A percentile compares a stretch with the other conserved stretches of the same genome.
phyloP scores from a whole-genome alignment of 1,140 invertebrate species.

The Drosophila leontia region DNA sequence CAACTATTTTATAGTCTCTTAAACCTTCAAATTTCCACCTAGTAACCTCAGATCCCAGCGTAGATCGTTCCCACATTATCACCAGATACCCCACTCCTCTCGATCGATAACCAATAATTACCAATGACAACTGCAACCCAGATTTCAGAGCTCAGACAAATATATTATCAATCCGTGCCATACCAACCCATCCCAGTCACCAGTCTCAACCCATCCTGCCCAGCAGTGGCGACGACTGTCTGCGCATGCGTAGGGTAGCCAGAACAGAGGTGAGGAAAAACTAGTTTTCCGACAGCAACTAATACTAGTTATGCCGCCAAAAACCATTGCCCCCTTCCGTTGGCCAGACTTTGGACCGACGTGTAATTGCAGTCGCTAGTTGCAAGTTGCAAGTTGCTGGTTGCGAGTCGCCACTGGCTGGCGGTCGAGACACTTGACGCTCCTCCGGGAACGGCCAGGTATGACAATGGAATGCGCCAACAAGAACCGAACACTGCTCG shows the following conservation, averaged over 20 bases:
- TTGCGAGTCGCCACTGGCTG: conserved; percentile 9
- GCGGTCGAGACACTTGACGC: conserved; percentile 70
- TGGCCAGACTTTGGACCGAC: conserved; percentile 44
- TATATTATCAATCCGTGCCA: conserved; percentile 35
- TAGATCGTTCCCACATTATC: conserved; percentile 9
- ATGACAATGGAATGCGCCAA: conserved; percentile 74
- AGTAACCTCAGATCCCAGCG: not conserved
- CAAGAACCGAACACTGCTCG: conserved; percentile 70
- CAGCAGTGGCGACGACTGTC: conserved; percentile 34
- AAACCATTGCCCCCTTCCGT: conserved; percentile 25
- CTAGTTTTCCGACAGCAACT: conserved; percentile 61
- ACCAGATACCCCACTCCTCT: not conserved
- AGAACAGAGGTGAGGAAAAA: conserved; percentile 54
- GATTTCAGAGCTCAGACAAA: conserved; percentile 45
- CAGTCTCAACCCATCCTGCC: conserved; percentile 14
- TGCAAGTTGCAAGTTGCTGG: conserved; percentile 25
- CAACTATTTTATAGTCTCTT: not conserved
- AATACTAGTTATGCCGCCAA: conserved; percentile 48
- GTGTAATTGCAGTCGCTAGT: conserved; percentile 45
- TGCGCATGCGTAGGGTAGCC: conserved; percentile 64
- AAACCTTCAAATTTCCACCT: too few relatives aligned
- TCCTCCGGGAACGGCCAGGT: conserved; percentile 53
- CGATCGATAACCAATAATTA: conserved; percentile 14
- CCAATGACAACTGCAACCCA: conserved; percentile 51
- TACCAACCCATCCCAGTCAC: conserved; percentile 12